Conservation (phyloP, 2,113 vertebrate genomes). For the Callithrix jacchus region DNA sequence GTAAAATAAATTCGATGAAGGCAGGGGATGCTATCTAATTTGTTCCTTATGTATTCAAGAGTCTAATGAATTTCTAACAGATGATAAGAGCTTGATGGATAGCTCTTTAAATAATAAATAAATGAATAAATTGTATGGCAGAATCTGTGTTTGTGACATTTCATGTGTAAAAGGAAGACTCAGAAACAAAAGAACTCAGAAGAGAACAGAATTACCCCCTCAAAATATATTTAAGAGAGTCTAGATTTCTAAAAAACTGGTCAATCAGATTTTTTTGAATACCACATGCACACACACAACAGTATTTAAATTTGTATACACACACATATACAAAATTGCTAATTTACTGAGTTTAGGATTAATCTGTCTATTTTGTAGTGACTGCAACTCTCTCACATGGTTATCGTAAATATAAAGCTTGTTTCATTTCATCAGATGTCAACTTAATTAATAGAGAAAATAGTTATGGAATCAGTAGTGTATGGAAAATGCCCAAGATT, state of each 20-base stretch:
- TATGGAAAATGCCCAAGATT: background rate
- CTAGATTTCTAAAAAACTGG: background rate
- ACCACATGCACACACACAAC: background rate
- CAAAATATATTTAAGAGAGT: background rate
- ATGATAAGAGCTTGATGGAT: background rate
- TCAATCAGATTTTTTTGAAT: background rate
- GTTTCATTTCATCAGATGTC: background rate
- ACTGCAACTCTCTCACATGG: background rate
- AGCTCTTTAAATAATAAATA: background rate
- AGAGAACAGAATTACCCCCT: background rate
- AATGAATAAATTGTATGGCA: background rate
- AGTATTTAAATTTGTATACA: background rate
- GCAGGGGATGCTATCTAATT: background rate
- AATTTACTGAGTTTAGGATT: background rate
- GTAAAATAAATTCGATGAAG: background rate
- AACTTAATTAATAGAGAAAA: background rate
- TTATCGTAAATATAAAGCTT: no score
- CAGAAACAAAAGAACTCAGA: background rate
- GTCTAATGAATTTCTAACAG: background rate
- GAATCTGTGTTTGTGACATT: background rate
- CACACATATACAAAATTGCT: background rate
- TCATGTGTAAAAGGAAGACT: background rate
- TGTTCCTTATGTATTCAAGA: background rate
- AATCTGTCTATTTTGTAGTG: background rate
- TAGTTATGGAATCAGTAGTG: background rate